Conservation (phyloP, 1,140 invertebrate species). For the Ridgeia piscesae region DNA sequence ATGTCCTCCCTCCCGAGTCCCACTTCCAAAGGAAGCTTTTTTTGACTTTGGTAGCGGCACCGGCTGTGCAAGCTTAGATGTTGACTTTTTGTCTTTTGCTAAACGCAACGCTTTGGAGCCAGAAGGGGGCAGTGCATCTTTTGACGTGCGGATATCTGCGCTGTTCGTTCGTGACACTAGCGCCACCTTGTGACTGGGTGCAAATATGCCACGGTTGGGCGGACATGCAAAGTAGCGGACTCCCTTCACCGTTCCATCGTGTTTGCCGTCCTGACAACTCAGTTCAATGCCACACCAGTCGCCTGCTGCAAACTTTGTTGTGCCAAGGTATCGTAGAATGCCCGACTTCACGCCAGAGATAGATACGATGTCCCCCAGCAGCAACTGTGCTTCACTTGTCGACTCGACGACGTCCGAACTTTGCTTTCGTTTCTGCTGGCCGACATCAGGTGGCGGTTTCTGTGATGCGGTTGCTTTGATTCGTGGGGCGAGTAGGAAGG, state of each 20-base stretch:
- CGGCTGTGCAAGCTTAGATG: background rate
- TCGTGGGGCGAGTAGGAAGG: background rate
- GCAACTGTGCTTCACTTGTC: background rate
- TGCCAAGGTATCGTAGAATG: constrained; percentile 43
- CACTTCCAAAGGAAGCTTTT: background rate
- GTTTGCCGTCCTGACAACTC: constrained; percentile 50
- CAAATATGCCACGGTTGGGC: constrained; percentile 53
- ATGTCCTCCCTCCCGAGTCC: background rate
- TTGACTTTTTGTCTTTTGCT: background rate
- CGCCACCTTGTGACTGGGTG: constrained; percentile 50
- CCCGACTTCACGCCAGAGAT: constrained; percentile 48
- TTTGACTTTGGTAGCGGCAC: background rate
- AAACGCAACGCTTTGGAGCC: background rate
- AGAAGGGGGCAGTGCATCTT: background rate
- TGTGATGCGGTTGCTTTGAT: background rate
- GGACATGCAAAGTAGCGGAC: constrained; percentile 53
- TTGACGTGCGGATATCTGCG: background rate
- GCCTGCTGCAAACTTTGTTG: constrained; percentile 48
- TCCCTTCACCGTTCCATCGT: constrained; percentile 54
- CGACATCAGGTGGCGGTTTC: background rate
- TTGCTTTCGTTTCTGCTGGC: background rate
- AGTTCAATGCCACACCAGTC: constrained; percentile 56
- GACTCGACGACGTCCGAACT: constrained; percentile 6
- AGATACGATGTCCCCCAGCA: constrained; percentile 30
- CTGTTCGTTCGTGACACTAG: background rate